A percentile compares a stretch with the other conserved stretches of the same genome.
Evolutionary conservation across 2,113 vertebrate genomes (phyloP).

Genomic region (Callipepla californica): DNA sequence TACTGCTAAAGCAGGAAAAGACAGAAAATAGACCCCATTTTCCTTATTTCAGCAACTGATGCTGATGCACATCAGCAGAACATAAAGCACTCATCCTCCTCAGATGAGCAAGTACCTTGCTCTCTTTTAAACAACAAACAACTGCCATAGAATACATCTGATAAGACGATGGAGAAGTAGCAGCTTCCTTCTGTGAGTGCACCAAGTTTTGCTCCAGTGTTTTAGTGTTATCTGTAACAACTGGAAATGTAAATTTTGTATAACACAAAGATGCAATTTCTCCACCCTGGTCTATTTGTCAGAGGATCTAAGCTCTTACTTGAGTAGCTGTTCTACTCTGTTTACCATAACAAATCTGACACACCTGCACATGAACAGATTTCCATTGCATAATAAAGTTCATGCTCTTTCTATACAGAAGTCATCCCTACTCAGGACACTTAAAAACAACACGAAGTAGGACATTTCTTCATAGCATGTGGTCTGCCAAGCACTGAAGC

Average conservation of each 20-base stretch:
- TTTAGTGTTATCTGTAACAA: not conserved
- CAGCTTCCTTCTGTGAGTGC: not conserved
- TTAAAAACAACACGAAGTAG: not conserved
- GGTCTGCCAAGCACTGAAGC: not conserved
- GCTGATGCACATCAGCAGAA: not conserved
- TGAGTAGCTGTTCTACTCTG: not conserved
- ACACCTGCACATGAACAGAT: constrained; percentile 47
- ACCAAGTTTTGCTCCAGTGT: not conserved
- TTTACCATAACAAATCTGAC: constrained; percentile 54
- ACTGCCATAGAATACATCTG: not conserved
- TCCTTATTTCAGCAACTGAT: not conserved
- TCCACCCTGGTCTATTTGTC: not conserved
- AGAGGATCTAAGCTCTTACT: constrained; percentile 27
- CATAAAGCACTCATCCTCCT: not conserved
- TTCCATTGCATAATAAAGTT: constrained; percentile 63
- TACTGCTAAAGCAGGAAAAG: not conserved
- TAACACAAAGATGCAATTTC: not conserved
- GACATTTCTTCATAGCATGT: not conserved
- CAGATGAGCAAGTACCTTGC: not conserved
- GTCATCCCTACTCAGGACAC: not conserved
- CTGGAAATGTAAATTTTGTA: not conserved
- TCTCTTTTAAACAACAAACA: not conserved
- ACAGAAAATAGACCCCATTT: not conserved
- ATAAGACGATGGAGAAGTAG: not conserved
- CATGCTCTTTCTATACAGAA: constrained; percentile 31